Conservation (phyloP, 2,113 vertebrate genomes). For the Helogale parvula region DNA sequence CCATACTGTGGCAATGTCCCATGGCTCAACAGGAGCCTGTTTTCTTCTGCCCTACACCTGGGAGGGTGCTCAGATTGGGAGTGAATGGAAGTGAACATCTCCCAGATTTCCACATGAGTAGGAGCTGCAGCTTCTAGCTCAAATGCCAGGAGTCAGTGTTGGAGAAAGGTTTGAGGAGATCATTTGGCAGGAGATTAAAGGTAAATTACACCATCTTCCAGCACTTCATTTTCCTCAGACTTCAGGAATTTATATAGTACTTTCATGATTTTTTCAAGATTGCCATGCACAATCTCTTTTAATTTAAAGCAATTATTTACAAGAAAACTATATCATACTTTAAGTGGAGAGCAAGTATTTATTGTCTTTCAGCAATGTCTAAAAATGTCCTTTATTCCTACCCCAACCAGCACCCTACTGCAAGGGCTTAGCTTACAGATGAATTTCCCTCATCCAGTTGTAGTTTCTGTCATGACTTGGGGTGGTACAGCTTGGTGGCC, state of each 20-base stretch:
- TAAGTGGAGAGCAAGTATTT: not conserved
- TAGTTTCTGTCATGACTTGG: not conserved
- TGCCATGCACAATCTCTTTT: not conserved
- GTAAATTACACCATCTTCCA: not conserved
- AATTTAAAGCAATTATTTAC: constrained; percentile 28
- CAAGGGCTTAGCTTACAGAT: not conserved
- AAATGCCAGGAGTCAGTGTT: not conserved
- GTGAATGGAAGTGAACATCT: not conserved
- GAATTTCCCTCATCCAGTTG: not conserved
- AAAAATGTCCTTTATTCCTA: not conserved
- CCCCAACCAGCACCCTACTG: not conserved
- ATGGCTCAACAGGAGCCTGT: not conserved
- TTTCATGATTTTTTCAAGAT: not conserved
- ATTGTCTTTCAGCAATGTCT: not conserved
- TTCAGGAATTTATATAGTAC: not conserved
- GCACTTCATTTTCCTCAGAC: not conserved
- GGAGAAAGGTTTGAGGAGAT: not conserved
- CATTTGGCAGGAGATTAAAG: not conserved
- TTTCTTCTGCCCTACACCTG: not conserved
- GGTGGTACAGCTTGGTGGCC: not conserved
- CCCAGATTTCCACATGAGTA: not conserved
- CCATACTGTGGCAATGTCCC: too few relatives aligned
- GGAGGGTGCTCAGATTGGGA: not conserved
- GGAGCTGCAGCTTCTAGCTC: not conserved
- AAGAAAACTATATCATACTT: not conserved